phyloP scores from a whole-genome alignment of 2,797 vertebrate genomes.

The Periparus ater region DNA sequence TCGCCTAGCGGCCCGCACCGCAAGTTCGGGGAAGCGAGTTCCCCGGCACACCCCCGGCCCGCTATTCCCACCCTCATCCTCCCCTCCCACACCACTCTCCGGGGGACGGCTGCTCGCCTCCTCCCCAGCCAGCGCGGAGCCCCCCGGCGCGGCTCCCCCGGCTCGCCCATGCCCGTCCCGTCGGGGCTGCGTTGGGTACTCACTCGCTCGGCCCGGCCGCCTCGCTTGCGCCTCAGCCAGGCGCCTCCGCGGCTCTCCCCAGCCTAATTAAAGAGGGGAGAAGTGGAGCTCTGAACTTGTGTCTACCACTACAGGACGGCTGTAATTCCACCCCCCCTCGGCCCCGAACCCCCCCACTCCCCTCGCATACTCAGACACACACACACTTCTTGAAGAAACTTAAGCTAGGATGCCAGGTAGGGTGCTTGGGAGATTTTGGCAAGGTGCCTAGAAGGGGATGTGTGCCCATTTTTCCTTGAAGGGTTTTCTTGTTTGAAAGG shows the following conservation, averaged over 20 bases:
- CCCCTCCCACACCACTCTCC: not conserved
- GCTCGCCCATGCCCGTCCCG: not conserved
- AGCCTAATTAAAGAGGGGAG: constrained; percentile 71
- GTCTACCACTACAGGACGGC: constrained; percentile 76
- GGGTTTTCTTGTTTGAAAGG: constrained; percentile 54
- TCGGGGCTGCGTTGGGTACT: constrained; percentile 37
- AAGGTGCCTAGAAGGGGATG: constrained; percentile 82
- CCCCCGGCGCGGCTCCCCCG: not conserved
- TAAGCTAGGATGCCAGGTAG: constrained; percentile 84
- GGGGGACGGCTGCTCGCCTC: not conserved
- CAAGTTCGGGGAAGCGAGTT: not conserved
- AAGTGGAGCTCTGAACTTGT: constrained; percentile 77
- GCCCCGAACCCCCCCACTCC: not conserved
- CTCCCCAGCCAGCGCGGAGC: not conserved
- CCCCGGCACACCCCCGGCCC: not conserved
- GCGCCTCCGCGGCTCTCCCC: constrained; percentile 71
- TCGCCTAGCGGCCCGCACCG: not conserved
- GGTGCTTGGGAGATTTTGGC: constrained; percentile 83
- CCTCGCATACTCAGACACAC: not conserved
- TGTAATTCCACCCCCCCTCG: constrained; percentile 53
- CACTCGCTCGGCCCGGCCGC: constrained; percentile 70
- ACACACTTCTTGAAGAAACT: constrained; percentile 73
- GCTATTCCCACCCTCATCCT: not conserved
- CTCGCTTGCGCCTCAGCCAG: constrained; percentile 68
- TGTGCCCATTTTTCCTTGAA: constrained; percentile 75